These are phyloP conservation scores for Pachymerium ferrugineum DNA, from an alignment of 2,888 invertebrate species.

Conservation along the genomic window DNA sequence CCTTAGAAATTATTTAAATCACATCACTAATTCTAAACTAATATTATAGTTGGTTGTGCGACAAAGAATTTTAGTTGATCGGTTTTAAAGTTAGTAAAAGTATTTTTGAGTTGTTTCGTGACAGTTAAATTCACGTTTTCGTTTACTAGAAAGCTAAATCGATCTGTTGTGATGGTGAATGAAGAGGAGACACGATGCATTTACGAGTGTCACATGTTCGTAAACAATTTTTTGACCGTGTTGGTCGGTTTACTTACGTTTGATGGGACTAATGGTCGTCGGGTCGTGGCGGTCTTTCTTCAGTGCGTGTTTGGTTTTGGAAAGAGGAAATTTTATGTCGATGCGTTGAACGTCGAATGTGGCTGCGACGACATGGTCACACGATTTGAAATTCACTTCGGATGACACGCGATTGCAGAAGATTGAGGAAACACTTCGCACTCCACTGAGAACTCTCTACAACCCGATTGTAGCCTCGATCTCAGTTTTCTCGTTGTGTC, in stretches of 20 bases:
- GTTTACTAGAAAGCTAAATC: not conserved
- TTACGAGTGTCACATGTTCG: slow-evolving; percentile 24
- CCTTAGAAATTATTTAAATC: too few species aligned
- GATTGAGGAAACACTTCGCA: slow-evolving; percentile 6
- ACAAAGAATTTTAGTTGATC: too few species aligned
- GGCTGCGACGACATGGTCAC: not conserved
- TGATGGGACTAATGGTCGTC: slow-evolving; percentile 3
- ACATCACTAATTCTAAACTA: too few species aligned
- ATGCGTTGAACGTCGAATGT: not conserved
- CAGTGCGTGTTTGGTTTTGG: not conserved
- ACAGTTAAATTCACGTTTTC: too few species aligned
- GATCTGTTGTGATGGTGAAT: not conserved
- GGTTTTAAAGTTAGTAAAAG: not conserved
- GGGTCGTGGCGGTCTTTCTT: not conserved
- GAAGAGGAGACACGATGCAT: not conserved
- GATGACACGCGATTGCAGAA: slow-evolving; percentile 26
- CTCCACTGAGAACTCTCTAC: not conserved
- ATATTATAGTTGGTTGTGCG: too few species aligned
- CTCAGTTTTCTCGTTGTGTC: slow-evolving; percentile 20
- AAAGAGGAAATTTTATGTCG: not conserved
- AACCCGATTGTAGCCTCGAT: slow-evolving; percentile 22
- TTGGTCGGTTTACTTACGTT: slow-evolving; percentile 26
- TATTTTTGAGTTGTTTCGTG: not conserved
- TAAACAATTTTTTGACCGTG: slow-evolving; percentile 19
- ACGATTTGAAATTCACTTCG: not conserved